A percentile compares a stretch with the other conserved stretches of the same genome.
Evolutionary conservation across 2,797 vertebrate genomes (phyloP).

Genomic region (Sphaeramia orbicularis): DNA sequence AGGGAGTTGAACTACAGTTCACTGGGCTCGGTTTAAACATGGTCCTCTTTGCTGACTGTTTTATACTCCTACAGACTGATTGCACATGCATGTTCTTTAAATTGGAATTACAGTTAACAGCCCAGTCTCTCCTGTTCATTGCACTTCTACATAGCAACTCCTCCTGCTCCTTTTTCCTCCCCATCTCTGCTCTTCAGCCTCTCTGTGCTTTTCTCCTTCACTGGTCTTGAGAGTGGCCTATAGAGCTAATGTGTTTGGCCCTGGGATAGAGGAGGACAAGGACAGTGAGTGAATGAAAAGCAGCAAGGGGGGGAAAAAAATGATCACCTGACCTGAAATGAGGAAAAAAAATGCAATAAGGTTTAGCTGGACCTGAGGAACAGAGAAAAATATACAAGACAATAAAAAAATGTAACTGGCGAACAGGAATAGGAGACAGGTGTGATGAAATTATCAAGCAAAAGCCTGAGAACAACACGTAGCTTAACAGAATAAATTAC

Average conservation of each 20-base stretch:
- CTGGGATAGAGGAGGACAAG: conserved; percentile 57
- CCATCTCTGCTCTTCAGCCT: conserved; percentile 11
- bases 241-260: conserved; percentile 65
- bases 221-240: conserved; percentile 60
- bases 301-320: conserved; percentile 19
- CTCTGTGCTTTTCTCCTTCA: conserved; percentile 58
- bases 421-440: conserved; percentile 29
- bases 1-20: conserved; percentile 68
- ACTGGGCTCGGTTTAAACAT: conserved; percentile 50
- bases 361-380: conserved; percentile 12
- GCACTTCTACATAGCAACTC: conserved; percentile 21
- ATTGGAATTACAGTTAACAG: conserved; percentile 18
- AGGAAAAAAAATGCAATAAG: conserved; percentile 1
- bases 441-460: conserved; percentile 42
- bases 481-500: conserved; percentile 48
- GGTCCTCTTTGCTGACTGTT: conserved; percentile 14
- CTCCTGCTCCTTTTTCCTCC: not conserved
- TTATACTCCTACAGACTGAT: conserved; percentile 9
- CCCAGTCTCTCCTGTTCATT: conserved; percentile 22
- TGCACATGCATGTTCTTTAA: conserved; percentile 37
- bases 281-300: conserved; percentile 52
- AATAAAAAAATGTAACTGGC: conserved; percentile 5
- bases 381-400: conserved; percentile 15
- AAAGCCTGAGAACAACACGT: conserved; percentile 20
- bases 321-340: conserved; percentile 20